Base-by-base conservation (phyloP, 2,113 vertebrate species). In the Erythrocebus patas region DNA sequence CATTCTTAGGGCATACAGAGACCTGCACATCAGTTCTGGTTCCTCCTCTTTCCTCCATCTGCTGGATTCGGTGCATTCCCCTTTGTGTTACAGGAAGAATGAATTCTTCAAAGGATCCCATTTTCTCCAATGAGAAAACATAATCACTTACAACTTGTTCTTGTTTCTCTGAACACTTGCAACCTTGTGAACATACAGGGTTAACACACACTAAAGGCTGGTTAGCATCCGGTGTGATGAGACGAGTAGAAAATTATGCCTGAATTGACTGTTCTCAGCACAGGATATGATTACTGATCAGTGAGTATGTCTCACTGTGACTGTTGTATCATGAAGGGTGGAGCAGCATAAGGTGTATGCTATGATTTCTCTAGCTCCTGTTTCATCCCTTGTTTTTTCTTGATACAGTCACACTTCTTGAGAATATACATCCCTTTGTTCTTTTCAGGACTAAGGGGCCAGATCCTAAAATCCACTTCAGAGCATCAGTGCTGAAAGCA, bases 291-390 rank as follows among this genome's bases (percentile, higher is more conserved):
- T 84, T 30, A 4, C 57, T 1, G 68, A 38, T 1, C 1, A 17
- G 43, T 6, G 2, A 0, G 14, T 2, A 1, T 0, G 45, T 59
- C 43, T 43, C 1, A 1, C 55, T n/a, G 43, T 5, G 11, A 22
- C 5, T 32, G 35, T 0, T 35, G 32, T 9, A 48, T 48, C 7
- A 3, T 1, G 22, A 43, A 52, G 27, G 20, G 3, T 8, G 5
- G 35, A 40, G 9, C 78, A 43, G 64, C 18, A 27, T 0, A 0
- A 0, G 9, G 72, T 1, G 14, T 14, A 4, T 0, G 13, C 20
- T 12, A 1, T 1, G 30, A 27, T 4, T 27, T 48, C 64, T 18
- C 18, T 43, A 3, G 40, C 35, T 66, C 83, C 55, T 0, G 0
- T 8, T 20, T 4, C 30, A 2, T 14, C 66, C 32, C 40, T 35